phyloP scores from a whole-genome alignment of 2,888 invertebrate species.

The Caenorhabditis afra region DNA sequence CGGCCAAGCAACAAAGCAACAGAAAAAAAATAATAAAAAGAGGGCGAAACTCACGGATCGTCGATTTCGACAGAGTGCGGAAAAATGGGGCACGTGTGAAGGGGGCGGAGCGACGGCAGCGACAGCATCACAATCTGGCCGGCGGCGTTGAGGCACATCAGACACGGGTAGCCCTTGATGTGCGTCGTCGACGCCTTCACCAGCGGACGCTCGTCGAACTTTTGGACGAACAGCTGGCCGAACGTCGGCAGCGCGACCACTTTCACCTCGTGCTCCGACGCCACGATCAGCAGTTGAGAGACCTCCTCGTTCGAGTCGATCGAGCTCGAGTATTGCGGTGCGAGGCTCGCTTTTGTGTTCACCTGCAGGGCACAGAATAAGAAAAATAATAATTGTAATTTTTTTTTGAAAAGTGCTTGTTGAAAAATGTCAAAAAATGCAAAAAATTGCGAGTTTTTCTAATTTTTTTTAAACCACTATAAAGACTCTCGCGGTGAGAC shows the following conservation, averaged over 20 bases:
- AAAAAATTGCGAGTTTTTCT: no score
- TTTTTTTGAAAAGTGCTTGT: no score
- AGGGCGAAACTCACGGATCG: conserved; percentile 75
- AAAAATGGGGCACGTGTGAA: conserved; percentile 94
- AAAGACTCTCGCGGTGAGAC: no score
- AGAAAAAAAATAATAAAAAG: no score
- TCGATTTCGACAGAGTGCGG: conserved; percentile 83
- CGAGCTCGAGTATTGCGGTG: conserved; percentile 64
- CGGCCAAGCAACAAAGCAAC: no score
- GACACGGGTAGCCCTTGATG: conserved; percentile 76
- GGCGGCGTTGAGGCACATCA: conserved; percentile 75
- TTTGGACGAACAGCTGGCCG: conserved; percentile 72
- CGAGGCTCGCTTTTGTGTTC: conserved; percentile 74
- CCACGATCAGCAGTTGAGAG: conserved; percentile 73
- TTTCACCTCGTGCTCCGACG: conserved; percentile 76
- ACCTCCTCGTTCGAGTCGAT: conserved; percentile 67
- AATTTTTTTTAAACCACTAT: no score
- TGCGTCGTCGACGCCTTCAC: conserved; percentile 76
- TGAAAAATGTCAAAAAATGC: no score
- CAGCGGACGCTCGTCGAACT: conserved; percentile 75
- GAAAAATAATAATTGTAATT: no score
- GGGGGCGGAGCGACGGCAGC: conserved; percentile 93
- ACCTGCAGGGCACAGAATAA: no score
- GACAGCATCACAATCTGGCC: conserved; percentile 90
- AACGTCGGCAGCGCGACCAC: conserved; percentile 76